Evolutionary conservation across 2,797 vertebrate species (phyloP).

Genomic region (Hephaestus fuliginosus): DNA sequence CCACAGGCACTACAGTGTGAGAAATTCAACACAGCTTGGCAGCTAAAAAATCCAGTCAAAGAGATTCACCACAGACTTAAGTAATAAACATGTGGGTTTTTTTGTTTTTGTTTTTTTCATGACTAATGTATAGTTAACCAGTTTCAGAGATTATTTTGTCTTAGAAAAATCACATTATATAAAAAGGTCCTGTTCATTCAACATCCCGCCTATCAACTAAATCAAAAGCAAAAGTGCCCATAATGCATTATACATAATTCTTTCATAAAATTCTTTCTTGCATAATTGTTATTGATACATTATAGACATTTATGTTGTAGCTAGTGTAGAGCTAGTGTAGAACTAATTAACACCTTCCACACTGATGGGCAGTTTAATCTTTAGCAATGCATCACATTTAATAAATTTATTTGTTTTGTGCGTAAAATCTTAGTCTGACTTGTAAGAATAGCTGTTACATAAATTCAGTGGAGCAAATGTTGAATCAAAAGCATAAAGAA

Average conservation of each 20-base stretch:
- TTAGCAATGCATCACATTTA: not conserved
- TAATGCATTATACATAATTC: not conserved
- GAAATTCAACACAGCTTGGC: conserved; percentile 59
- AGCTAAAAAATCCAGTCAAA: conserved; percentile 24
- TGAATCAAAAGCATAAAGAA: not conserved
- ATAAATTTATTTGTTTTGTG: not conserved
- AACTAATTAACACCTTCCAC: not conserved
- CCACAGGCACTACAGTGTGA: conserved; percentile 42
- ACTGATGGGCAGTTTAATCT: not conserved
- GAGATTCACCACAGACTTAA: conserved; percentile 3
- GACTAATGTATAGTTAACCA: not conserved
- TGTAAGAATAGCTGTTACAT: not conserved
- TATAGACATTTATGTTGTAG: not conserved
- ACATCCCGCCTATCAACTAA: not conserved
- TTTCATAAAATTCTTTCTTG: not conserved
- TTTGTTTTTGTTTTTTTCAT: not conserved
- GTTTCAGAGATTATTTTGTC: not conserved
- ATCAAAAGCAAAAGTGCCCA: not conserved
- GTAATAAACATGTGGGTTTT: not conserved
- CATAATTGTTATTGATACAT: not conserved
- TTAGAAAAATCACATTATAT: not conserved
- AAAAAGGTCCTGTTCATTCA: no score
- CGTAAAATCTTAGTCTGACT: not conserved
- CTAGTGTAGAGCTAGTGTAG: not conserved
- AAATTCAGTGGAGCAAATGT: not conserved